A percentile compares a stretch with the other conserved stretches of the same genome.
Conservation (phyloP, 2,888 invertebrate species). For the Proisotoma minuta region DNA sequence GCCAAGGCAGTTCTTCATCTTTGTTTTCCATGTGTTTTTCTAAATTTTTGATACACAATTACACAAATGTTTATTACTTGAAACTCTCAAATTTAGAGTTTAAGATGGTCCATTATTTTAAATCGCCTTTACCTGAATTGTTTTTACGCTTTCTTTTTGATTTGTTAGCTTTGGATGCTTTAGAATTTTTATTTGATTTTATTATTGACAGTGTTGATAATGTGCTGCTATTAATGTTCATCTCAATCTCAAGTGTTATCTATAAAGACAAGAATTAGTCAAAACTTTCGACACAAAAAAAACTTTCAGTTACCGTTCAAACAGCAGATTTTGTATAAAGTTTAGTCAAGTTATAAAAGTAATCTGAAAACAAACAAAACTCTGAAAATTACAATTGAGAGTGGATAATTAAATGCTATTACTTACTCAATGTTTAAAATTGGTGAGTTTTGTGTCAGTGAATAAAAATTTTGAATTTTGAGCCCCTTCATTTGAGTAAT, state of each 20-base stretch:
- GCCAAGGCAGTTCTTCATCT: constrained; percentile 30
- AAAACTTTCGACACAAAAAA: no score
- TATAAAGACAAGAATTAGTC: no score
- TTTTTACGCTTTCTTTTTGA: neutral
- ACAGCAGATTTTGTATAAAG: no score
- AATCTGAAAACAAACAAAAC: neutral
- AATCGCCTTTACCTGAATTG: neutral
- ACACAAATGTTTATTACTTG: neutral
- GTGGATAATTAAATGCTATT: neutral
- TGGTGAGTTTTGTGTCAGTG: neutral
- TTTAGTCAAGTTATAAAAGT: no score
- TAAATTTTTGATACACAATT: neutral
- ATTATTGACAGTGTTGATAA: no score
- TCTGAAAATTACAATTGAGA: neutral
- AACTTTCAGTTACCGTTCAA: no score
- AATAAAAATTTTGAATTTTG: neutral
- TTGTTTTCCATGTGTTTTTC: constrained; percentile 17
- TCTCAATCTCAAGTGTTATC: no score
- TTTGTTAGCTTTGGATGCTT: neutral
- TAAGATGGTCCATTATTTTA: no score
- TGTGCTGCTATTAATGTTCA: no score
- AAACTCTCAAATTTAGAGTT: neutral
- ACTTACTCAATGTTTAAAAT: neutral
- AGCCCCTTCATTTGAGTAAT: no score
- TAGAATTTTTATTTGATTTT: no score